These are phyloP conservation scores for Brachyptera risi DNA, from an alignment of 2,888 invertebrate species.

Conservation along the genomic window DNA sequence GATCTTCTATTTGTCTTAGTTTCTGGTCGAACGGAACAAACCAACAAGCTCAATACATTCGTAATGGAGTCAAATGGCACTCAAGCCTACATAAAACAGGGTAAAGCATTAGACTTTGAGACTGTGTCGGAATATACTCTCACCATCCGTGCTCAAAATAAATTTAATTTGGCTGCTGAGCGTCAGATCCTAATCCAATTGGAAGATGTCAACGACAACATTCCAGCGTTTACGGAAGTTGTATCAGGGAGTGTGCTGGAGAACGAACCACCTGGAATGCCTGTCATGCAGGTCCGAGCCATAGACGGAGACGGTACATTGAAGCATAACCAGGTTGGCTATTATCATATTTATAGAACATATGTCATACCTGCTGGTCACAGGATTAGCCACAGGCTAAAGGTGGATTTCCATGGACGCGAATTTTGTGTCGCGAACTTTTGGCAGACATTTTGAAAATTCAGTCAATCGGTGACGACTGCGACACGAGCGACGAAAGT, in stretches of 20 bases:
- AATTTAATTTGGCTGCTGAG: constrained; percentile 73
- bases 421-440: too few relatives aligned
- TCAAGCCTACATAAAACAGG: constrained; percentile 69
- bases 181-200: constrained; percentile 74
- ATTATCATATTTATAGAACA: too few relatives aligned
- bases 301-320: constrained; percentile 82
- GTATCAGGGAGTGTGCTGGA: constrained; percentile 78
- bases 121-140: constrained; percentile 77
- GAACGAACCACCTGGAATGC: constrained; percentile 77
- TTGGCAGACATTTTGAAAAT: too few relatives aligned
- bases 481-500: too few relatives aligned
- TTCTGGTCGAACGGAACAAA: constrained; percentile 78
- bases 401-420: too few relatives aligned
- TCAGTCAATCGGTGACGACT: too few relatives aligned
- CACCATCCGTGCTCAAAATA: constrained; percentile 78
- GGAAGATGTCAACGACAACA: constrained; percentile 86
- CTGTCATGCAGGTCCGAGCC: constrained; percentile 82
- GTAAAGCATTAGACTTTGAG: constrained; percentile 77
- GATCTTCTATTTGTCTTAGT: constrained; percentile 75
- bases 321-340: constrained; percentile 68
- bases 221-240: constrained; percentile 78
- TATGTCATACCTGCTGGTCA: not conserved
- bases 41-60: constrained; percentile 75
- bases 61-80: constrained; percentile 51
- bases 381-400: not conserved